Evolutionary conservation across 2,888 invertebrate species (phyloP).

Genomic region (Amiota minor): DNA sequence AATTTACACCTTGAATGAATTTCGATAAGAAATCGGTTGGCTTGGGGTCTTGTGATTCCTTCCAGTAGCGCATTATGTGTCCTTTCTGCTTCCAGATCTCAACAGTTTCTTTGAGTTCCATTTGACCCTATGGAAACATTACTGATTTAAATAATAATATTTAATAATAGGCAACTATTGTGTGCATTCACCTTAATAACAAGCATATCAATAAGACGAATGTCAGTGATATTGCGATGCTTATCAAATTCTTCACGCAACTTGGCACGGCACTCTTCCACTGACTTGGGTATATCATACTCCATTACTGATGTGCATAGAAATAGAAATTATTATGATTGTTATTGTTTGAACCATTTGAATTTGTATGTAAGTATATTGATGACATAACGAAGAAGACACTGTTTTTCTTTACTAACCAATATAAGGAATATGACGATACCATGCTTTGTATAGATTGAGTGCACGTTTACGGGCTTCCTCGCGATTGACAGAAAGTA

Average conservation of each 20-base stretch:
- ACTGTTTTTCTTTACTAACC: conserved; percentile 76
- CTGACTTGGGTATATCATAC: conserved; percentile 86
- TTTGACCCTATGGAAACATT: conserved; percentile 82
- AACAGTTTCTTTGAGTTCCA: conserved; percentile 92
- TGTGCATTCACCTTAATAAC: conserved; percentile 84
- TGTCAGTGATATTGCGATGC: conserved; percentile 85
- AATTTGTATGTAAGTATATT: conserved; percentile 38
- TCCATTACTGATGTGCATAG: conserved; percentile 80
- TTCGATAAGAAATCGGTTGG: conserved; percentile 94
- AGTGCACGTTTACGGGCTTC: conserved; percentile 90
- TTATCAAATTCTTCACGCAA: conserved; percentile 85
- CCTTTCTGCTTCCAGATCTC: conserved; percentile 92
- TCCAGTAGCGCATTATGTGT: conserved; percentile 90
- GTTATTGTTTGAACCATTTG: conserved; percentile 48
- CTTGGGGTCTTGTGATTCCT: conserved; percentile 87
- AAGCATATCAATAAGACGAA: conserved; percentile 92
- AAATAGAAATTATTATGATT: conserved; percentile 39
- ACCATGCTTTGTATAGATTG: conserved; percentile 94
- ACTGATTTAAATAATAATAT: background rate
- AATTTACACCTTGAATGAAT: conserved; percentile 76
- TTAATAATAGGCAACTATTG: background rate
- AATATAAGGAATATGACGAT: conserved; percentile 90
- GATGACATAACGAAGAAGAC: conserved; percentile 59
- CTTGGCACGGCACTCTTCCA: conserved; percentile 81
- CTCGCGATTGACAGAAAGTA: conserved; percentile 83